phyloP scores from a whole-genome alignment of 2,113 vertebrate species.

The Myotis yumanensis region DNA sequence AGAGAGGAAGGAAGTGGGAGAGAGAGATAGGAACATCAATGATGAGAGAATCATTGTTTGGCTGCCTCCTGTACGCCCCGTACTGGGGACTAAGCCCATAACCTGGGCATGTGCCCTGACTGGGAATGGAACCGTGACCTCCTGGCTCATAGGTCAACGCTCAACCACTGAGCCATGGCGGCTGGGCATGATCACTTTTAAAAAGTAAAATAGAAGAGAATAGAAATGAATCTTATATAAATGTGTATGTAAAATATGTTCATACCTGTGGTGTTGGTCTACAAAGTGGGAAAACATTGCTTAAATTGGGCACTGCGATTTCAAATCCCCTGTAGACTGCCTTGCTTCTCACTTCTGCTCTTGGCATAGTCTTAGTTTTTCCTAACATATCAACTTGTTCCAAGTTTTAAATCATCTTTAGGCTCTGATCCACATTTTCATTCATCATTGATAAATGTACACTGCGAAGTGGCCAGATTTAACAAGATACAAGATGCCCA shows the following conservation, averaged over 20 bases:
- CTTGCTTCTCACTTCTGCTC: not conserved
- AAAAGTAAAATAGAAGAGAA: not conserved
- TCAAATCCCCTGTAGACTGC: not conserved
- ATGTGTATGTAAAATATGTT: not conserved
- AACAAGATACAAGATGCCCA: not conserved
- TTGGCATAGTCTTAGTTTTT: not conserved
- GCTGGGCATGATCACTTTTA: not conserved
- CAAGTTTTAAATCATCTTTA: slow-evolving; percentile 12
- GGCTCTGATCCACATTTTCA: not conserved
- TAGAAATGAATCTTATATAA: not conserved
- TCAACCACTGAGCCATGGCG: too few relatives aligned
- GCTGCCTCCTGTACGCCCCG: too few relatives aligned
- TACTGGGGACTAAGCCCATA: too few relatives aligned
- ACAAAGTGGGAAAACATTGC: not conserved
- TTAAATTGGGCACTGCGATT: not conserved
- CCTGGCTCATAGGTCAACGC: too few relatives aligned
- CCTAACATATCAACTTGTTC: not conserved
- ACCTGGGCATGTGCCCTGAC: too few relatives aligned
- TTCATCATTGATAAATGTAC: not conserved
- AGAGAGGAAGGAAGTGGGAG: too few relatives aligned
- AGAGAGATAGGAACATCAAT: too few relatives aligned
- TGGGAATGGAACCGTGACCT: too few relatives aligned
- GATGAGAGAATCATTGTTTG: too few relatives aligned
- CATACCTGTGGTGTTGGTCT: not conserved
- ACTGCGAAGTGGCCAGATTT: not conserved